Evolutionary conservation across 1,140 invertebrate genomes (phyloP).

Genomic region (Meloidogyne exigua): DNA sequence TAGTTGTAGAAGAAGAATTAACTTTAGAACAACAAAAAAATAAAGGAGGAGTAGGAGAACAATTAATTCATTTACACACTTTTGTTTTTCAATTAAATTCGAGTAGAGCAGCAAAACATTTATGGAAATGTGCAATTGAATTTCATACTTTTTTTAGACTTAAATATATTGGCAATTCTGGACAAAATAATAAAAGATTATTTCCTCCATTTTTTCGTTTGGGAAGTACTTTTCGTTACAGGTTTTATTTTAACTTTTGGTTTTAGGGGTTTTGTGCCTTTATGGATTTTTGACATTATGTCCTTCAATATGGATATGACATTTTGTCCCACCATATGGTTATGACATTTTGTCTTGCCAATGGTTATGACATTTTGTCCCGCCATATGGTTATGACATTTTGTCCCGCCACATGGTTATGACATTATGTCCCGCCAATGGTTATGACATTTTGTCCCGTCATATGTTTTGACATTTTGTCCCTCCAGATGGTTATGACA

Average conservation of each 20-base stretch:
- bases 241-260: constrained; percentile 26
- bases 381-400: no score
- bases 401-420: no score
- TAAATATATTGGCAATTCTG: constrained; percentile 41
- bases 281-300: no score
- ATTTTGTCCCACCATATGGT: no score
- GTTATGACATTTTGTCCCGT: no score
- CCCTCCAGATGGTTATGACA: background rate
- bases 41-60: constrained; percentile 21
- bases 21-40: constrained; percentile 35
- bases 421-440: no score
- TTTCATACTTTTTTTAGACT: constrained; percentile 96
- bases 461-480: background rate
- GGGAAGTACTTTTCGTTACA: constrained; percentile 59
- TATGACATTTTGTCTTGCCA: no score
- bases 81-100: constrained; percentile 76
- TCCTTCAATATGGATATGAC: no score
- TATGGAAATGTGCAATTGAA: constrained; percentile 97
- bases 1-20: constrained; percentile 62
- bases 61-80: constrained; percentile 60
- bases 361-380: no score
- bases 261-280: background rate
- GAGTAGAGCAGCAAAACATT: constrained; percentile 92
- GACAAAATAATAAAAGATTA: constrained; percentile 33
- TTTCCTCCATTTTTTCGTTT: constrained; percentile 56